phyloP scores from a whole-genome alignment of 2,888 invertebrate species.

The Oligia fasciuncula region DNA sequence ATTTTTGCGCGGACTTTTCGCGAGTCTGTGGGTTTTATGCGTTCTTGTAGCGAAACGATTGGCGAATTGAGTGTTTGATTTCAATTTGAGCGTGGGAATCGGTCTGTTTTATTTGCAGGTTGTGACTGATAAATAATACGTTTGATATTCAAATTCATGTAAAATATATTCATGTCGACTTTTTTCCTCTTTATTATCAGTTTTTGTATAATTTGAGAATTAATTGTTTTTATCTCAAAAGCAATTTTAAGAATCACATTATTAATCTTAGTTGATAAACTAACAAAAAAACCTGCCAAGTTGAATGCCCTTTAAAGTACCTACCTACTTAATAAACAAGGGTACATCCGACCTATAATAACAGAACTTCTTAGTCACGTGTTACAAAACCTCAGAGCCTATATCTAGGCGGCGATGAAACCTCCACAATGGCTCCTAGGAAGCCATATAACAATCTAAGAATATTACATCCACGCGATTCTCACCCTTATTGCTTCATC shows the following conservation, averaged over 20 bases:
- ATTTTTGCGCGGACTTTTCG: slow-evolving; percentile 73
- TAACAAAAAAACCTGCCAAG: not conserved
- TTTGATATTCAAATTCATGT: not conserved
- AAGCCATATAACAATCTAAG: slow-evolving; percentile 79
- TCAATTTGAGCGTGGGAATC: slow-evolving; percentile 11
- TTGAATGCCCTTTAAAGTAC: not conserved
- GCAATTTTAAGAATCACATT: not conserved
- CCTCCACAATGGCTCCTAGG: slow-evolving; percentile 75
- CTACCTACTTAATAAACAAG: not conserved
- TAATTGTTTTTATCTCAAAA: not conserved
- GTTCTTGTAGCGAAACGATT: slow-evolving; percentile 22
- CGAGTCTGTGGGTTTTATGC: slow-evolving; percentile 60
- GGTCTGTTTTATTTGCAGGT: not conserved
- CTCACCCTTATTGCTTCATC: slow-evolving; percentile 67
- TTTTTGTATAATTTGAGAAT: not conserved
- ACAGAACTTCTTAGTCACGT: slow-evolving; percentile 53
- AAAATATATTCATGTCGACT: not conserved
- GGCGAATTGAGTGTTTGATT: slow-evolving; percentile 24
- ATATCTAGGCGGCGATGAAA: slow-evolving; percentile 79
- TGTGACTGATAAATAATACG: not conserved
- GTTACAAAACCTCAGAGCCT: slow-evolving; percentile 64
- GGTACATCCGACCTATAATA: slow-evolving; percentile 2
- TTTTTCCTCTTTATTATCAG: not conserved
- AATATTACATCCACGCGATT: slow-evolving; percentile 68
- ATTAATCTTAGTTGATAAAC: not conserved